Evolutionary conservation across 2,113 vertebrate species (phyloP).

Genomic region (Penelope pileata): DNA sequence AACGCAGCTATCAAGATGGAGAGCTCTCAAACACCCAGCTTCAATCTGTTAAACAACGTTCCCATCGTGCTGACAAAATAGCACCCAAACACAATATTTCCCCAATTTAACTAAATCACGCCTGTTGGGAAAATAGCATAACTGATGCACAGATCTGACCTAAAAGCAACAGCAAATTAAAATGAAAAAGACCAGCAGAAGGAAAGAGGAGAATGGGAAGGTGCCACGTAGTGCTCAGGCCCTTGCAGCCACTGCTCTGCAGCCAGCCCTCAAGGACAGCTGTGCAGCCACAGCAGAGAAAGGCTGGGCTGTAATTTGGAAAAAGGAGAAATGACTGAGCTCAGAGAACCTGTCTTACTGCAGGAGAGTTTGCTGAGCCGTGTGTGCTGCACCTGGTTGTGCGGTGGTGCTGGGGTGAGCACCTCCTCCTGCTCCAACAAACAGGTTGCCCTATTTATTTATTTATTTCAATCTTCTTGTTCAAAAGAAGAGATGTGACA

Average conservation of each 20-base stretch:
- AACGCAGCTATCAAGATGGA: accelerated
- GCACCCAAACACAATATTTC: not conserved
- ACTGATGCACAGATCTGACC: not conserved
- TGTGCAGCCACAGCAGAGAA: too few relatives aligned
- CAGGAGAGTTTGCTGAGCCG: not conserved
- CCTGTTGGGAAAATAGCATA: not conserved
- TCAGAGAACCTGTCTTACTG: not conserved
- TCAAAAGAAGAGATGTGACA: not conserved
- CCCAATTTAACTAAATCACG: not conserved
- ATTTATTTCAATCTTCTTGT: not conserved
- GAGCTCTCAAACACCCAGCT: not conserved
- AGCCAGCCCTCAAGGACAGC: too few relatives aligned
- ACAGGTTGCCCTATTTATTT: not conserved
- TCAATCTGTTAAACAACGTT: not conserved
- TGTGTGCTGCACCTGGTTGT: accelerated
- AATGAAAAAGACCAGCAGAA: not conserved
- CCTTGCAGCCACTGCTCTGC: not conserved
- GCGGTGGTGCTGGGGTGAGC: accelerated
- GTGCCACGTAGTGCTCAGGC: not conserved
- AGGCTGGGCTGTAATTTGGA: not conserved
- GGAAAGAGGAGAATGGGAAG: not conserved
- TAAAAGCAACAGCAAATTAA: accelerated
- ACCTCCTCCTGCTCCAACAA: not conserved
- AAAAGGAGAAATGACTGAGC: not conserved
- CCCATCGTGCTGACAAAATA: not conserved